Percentiles rank a stretch among this genome's conserved stretches.
These are phyloP conservation scores for Trypoxylon attenuatum DNA, from an alignment of 2,888 invertebrate species.

Conservation along the genomic window DNA sequence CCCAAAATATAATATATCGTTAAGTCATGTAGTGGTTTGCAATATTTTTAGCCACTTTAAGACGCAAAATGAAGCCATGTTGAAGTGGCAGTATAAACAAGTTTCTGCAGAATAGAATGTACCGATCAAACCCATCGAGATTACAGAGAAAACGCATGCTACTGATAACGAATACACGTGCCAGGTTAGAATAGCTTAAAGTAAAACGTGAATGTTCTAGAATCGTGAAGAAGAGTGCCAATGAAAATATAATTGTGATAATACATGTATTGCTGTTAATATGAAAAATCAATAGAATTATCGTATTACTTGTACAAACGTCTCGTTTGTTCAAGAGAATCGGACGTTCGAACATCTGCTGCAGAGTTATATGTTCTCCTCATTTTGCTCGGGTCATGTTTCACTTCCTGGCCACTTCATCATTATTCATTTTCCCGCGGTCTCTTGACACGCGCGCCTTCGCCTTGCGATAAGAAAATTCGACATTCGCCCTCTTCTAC, in stretches of 20 bases:
- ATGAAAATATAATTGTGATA: not conserved
- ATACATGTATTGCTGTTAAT: constrained; percentile 3
- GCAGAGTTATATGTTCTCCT: constrained; percentile 76
- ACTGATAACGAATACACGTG: not conserved
- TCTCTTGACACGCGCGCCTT: constrained; percentile 60
- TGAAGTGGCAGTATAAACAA: too few species aligned
- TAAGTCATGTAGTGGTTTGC: not conserved
- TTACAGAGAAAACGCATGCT: not conserved
- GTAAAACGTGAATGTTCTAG: not conserved
- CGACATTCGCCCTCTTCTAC: constrained; percentile 53
- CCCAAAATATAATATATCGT: not conserved
- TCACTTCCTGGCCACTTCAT: constrained; percentile 55
- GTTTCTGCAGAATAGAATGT: not conserved
- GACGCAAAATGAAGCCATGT: not conserved
- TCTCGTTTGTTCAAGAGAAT: constrained; percentile 77
- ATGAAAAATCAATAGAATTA: constrained; percentile 14
- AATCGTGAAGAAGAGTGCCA: not conserved
- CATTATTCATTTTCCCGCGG: constrained; percentile 64
- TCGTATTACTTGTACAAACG: constrained; percentile 77
- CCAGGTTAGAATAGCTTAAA: not conserved
- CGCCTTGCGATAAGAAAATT: constrained; percentile 46
- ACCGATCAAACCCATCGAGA: not conserved
- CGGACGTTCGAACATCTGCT: constrained; percentile 76
- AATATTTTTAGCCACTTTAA: not conserved
- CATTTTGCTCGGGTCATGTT: constrained; percentile 77